Base-by-base conservation (phyloP, 2,113 vertebrate species). In the Paedocypris sp. region DNA sequence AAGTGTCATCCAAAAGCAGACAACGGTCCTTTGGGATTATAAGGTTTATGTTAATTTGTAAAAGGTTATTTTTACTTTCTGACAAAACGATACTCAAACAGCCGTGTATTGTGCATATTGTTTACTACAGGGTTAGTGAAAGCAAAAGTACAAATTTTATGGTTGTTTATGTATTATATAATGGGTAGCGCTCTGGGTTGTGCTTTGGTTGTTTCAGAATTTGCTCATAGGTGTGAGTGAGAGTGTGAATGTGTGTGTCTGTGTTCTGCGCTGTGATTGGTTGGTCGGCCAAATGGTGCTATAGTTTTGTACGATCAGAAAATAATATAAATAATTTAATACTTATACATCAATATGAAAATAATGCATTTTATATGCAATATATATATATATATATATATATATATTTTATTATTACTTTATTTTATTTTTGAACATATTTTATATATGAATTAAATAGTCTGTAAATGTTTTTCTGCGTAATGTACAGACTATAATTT, bases 1-100 rank as follows among this genome's bases (percentile, higher is more conserved):
- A 70, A 60, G 68, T 50, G 46, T 62, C 63, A 57, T 62, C 31
- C 32, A 29, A 57, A 51, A 46, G 19, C 43, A 62, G 29, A 28
- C 31, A 66, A 31, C 39, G 28, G 64, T 33, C 68, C 39, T 13
- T 11, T 58, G 63, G 51, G 58, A 66, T 62, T 62, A 56, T 5
- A 36, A 28, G 20, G 31, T 7, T 50, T 70, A 66, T 57, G 62
- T 35, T 61, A 57, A 70, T 70, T 65, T 66, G 19, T 57, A 19
- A 69, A 69, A 64, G 67, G 50, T 70, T 57, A 61, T 32, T 45
- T 60, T 62, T 61, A n/a, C 36, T 26, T 32, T 20, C 25, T 28
- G 41, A 56, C 62, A 65, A 56, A 48, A 38, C 8, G 4, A 23
- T 35, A 20, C 22, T 43, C 20, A 22, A 20, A 26, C 33, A 32